phyloP scores from a whole-genome alignment of 2,113 vertebrate genomes.

The Callospermophilus lateralis region DNA sequence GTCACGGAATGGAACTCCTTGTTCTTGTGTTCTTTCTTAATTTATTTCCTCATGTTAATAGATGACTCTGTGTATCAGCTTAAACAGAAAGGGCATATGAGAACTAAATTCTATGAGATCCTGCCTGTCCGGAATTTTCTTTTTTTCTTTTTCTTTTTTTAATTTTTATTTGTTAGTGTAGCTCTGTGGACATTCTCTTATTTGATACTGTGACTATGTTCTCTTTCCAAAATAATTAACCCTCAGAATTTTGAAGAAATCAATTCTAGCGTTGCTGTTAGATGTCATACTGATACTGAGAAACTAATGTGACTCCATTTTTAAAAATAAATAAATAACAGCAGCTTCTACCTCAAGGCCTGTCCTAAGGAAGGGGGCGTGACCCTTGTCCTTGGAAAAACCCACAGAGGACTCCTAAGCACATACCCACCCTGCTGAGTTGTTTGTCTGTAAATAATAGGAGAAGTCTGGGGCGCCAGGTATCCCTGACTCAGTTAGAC shows the following conservation, averaged over 20 bases:
- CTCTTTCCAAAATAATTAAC: not conserved
- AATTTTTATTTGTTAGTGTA: no score
- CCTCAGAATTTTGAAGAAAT: not conserved
- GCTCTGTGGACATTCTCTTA: not conserved
- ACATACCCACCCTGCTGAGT: no score
- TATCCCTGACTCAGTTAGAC: no score
- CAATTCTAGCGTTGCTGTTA: not conserved
- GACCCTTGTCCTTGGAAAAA: no score
- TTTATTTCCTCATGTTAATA: not conserved
- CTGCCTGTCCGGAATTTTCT: not conserved
- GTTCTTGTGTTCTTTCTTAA: not conserved
- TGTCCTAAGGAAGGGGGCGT: no score
- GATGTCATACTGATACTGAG: not conserved
- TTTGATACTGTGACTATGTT: not conserved
- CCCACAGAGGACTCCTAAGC: no score
- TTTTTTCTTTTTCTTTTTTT: not conserved
- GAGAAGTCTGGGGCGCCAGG: no score
- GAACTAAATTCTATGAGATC: not conserved
- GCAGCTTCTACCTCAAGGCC: no score
- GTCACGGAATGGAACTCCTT: not conserved
- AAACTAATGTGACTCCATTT: no score
- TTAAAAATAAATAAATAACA: no score
- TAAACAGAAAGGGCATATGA: not conserved
- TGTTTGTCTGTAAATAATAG: no score
- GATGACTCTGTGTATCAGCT: not conserved